Conservation (phyloP, 2,113 vertebrate genomes). For the Taxidea taxus region DNA sequence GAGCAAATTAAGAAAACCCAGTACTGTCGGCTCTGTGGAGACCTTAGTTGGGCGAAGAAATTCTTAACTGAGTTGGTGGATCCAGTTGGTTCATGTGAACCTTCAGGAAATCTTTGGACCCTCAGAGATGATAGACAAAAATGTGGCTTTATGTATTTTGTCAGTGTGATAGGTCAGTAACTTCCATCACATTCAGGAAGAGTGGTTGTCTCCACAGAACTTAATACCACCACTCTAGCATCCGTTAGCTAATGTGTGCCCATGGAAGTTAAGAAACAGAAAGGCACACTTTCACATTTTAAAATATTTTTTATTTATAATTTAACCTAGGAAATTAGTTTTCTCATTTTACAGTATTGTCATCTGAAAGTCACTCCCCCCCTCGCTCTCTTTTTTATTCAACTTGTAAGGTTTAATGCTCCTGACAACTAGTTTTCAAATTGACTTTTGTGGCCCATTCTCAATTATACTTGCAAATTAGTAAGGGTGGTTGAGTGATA, state of each 20-base stretch:
- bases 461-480: slow-evolving; percentile 48
- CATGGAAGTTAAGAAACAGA: not conserved
- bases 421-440: slow-evolving; percentile 3
- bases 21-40: not conserved
- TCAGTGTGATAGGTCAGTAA: no score
- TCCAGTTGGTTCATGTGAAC: not conserved
- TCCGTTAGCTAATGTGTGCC: not conserved
- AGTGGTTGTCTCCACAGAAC: not conserved
- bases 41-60: not conserved
- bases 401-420: not conserved
- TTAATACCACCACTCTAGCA: fast-evolving
- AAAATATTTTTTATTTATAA: not conserved
- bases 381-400: not conserved
- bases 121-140: not conserved
- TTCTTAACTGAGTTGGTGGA: not conserved
- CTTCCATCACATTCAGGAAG: not conserved
- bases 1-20: not conserved
- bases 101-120: not conserved
- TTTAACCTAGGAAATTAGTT: slow-evolving; percentile 22
- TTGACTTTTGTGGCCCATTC: not conserved
- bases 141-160: not conserved
- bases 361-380: not conserved
- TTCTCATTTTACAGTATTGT: not conserved
- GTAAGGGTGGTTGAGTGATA: not conserved
- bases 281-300: not conserved